Percentiles rank a stretch among this genome's conserved stretches.
phyloP scores from a whole-genome alignment of 2,888 invertebrate species.

The Tolmerus cingulatus region DNA sequence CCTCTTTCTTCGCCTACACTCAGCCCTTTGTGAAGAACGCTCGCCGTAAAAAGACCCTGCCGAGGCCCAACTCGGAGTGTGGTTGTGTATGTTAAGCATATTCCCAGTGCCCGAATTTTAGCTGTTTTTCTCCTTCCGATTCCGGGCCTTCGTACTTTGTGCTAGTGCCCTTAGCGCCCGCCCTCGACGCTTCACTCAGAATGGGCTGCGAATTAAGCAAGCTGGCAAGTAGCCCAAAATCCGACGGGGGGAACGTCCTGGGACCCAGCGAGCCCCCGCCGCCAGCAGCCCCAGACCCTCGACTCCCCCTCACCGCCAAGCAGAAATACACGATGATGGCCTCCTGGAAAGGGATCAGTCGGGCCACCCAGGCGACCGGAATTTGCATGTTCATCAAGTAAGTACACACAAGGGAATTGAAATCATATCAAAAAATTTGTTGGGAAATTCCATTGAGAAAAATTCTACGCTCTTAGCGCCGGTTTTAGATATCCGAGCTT shows the following conservation, averaged over 20 bases:
- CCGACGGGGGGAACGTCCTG: slow-evolving; percentile 60
- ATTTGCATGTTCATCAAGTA: slow-evolving; percentile 92
- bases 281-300: slow-evolving; percentile 76
- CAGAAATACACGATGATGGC: slow-evolving; percentile 90
- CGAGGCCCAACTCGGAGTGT: not conserved
- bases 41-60: not conserved
- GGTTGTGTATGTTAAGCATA: slow-evolving; percentile 9
- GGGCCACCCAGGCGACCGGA: slow-evolving; percentile 88
- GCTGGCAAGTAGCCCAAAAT: slow-evolving; percentile 65
- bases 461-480: no score
- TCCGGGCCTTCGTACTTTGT: not conserved
- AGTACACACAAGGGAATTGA: slow-evolving; percentile 62
- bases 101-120: not conserved
- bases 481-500: no score
- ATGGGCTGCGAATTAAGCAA: slow-evolving; percentile 85
- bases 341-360: slow-evolving; percentile 89
- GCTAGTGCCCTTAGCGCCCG: not conserved
- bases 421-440: not conserved
- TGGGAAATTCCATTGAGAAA: no score
- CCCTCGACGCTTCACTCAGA: not conserved
- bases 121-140: not conserved
- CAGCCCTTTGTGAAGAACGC: not conserved
- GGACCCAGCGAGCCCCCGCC: slow-evolving; percentile 70
- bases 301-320: slow-evolving; percentile 82
- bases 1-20: not conserved